Conservation (phyloP, 2,888 invertebrate genomes). For the Deilephila porcellus region DNA sequence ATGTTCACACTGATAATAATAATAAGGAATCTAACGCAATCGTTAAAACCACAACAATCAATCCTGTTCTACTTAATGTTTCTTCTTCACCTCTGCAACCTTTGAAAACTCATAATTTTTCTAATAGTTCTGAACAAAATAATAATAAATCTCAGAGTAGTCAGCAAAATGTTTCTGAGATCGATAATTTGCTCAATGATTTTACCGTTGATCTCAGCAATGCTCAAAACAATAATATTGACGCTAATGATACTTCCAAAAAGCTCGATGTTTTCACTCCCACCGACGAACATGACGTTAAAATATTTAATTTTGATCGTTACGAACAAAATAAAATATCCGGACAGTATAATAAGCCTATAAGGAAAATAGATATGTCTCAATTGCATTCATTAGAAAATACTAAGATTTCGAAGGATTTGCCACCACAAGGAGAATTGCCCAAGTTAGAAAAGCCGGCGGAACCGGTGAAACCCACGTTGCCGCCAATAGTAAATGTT, state of each 20-base stretch:
- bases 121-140: constrained; percentile 73
- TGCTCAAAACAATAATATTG: constrained; percentile 60
- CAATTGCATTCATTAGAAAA: constrained; percentile 78
- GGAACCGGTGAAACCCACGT: constrained; percentile 58
- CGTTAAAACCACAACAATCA: constrained; percentile 65
- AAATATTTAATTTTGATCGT: constrained; percentile 83
- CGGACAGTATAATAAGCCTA: constrained; percentile 65
- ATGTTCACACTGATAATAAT: constrained; percentile 77
- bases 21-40: constrained; percentile 66
- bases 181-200: constrained; percentile 73
- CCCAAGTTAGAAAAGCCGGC: constrained; percentile 61
- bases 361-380: constrained; percentile 78
- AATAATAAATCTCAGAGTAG: constrained; percentile 74
- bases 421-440: constrained; percentile 63
- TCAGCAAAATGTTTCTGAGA: constrained; percentile 67
- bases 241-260: constrained; percentile 46
- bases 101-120: constrained; percentile 77
- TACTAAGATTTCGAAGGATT: constrained; percentile 79
- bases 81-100: constrained; percentile 80
- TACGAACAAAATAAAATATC: constrained; percentile 77
- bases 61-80: constrained; percentile 76
- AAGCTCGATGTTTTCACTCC: constrained; percentile 55
- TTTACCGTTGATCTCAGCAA: constrained; percentile 62
- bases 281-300: constrained; percentile 70
- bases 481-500: constrained; percentile 77